Percentiles rank a stretch among this genome's conserved stretches.
Conservation (phyloP, 2,113 vertebrate genomes). For the Toxostoma redivivum region DNA sequence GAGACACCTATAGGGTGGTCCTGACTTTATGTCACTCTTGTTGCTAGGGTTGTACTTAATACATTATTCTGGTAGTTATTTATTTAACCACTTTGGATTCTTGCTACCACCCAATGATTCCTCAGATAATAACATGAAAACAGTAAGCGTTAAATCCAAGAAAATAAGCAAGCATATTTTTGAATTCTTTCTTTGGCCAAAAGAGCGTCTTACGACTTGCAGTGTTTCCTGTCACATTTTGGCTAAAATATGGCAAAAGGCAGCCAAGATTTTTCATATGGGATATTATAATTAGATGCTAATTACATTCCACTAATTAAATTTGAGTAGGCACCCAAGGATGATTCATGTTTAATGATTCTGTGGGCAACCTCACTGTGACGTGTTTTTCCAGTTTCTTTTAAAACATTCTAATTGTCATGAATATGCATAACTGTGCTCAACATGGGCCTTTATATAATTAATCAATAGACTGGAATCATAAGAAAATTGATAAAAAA, state of each 20-base stretch:
- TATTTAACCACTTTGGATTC: background rate
- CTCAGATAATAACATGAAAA: background rate
- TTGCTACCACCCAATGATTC: background rate
- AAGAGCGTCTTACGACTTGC: background rate
- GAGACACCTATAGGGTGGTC: background rate
- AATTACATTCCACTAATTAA: slow-evolving; percentile 79
- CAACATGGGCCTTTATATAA: slow-evolving; percentile 9
- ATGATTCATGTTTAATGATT: slow-evolving; percentile 68
- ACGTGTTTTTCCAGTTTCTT: slow-evolving; percentile 25
- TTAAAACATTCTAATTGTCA: slow-evolving; percentile 20
- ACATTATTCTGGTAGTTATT: background rate
- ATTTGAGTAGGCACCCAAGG: slow-evolving; percentile 69
- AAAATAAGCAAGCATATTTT: background rate
- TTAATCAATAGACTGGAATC: background rate
- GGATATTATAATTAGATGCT: slow-evolving; percentile 78
- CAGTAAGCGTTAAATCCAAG: background rate
- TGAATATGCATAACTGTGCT: background rate
- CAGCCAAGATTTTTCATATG: slow-evolving; percentile 49
- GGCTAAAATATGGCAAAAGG: background rate
- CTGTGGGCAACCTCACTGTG: slow-evolving; percentile 45
- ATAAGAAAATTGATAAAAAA: background rate
- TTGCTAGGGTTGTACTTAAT: background rate
- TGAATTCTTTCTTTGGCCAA: background rate
- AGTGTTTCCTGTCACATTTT: background rate
- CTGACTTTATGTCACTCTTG: background rate